Evolutionary conservation across 1,140 invertebrate species (phyloP), one percentile per base, ranked within the genome.

Genomic region (Phortica variegata): DNA sequence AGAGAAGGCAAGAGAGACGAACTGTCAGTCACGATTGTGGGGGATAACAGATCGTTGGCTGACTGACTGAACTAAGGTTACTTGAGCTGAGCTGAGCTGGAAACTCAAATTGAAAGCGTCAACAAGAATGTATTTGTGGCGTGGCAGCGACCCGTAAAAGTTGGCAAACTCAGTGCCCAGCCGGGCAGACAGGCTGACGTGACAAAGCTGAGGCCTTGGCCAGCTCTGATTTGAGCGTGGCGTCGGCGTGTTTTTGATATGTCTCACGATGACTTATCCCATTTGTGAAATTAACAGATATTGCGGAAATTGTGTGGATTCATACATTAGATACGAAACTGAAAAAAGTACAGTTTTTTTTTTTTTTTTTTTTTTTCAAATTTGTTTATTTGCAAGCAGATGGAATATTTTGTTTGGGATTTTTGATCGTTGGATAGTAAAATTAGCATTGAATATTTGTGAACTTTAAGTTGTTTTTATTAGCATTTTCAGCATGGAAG

Each of bases 101-200:
- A 8, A 34, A 54, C 56, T 54, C 58, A 55, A 68, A 68, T 68
- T 68, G 65, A 68, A 68, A 68, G 62, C 68, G 63, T 69, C 63
- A 68, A 68, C 52, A 68, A 16, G 16, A 10, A 34, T 34, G 12
- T 6, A 34, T 34, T 51, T 65, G 51, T 50, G 54, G 48, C 47
- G 43, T 61, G 54, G 47, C 50, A 26, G 29, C 56, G 63, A 66
- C 57, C 63, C 63, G 60, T 62, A 62, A 66, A 65, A 47, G 48
- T 26, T 6, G 10, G n/a, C 38, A 34, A 26, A 13, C 15, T 12
- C n/a, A 40, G 4, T 3, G 13, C n/a, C 13, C 29, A 40, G 29
- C 21, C 16, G 15, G 8, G 13, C 33, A 15, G 12, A 46, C 15
- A 3, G 29, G 40, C 19, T 33, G 33, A 15, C 38, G 21, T 20